These are phyloP conservation scores for Dendropsophus ebraccatus DNA, from an alignment of 2,113 vertebrate genomes.

Conservation along the genomic window DNA sequence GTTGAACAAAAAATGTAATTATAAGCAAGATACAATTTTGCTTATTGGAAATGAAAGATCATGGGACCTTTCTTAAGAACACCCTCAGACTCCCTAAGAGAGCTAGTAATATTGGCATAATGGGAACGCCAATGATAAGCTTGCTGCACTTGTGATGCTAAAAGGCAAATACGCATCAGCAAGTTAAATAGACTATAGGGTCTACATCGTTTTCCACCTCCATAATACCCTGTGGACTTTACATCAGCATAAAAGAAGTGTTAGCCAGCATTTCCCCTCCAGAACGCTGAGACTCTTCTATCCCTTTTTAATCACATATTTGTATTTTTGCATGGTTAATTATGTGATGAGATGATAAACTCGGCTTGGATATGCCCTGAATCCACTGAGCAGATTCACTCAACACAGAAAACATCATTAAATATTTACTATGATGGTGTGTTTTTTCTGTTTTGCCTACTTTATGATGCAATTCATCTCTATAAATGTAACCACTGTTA, in stretches of 20 bases:
- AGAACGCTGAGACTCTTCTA: conserved; percentile 10
- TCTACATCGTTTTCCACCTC: neutral
- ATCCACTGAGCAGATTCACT: conserved; percentile 20
- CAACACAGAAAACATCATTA: conserved; percentile 31
- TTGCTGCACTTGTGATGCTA: neutral
- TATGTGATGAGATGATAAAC: conserved; percentile 28
- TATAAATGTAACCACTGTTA: neutral
- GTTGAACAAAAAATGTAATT: neutral
- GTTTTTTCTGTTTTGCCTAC: conserved; percentile 14
- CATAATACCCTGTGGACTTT: conserved; percentile 17
- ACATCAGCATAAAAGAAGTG: conserved; percentile 7
- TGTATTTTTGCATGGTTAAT: conserved; percentile 30
- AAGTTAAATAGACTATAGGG: neutral
- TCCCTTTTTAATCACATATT: conserved; percentile 40
- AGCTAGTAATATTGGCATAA: neutral
- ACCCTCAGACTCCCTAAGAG: neutral
- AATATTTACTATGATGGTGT: conserved; percentile 40
- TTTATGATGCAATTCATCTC: conserved; percentile 37
- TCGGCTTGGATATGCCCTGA: conserved; percentile 37
- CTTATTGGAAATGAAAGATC: neutral
- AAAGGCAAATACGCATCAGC: neutral
- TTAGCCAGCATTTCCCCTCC: conserved; percentile 1
- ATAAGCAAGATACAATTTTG: neutral
- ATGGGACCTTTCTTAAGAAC: neutral
- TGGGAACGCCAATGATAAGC: neutral